Conservation (phyloP, 2,888 invertebrate species). For the Phasia obesa region DNA sequence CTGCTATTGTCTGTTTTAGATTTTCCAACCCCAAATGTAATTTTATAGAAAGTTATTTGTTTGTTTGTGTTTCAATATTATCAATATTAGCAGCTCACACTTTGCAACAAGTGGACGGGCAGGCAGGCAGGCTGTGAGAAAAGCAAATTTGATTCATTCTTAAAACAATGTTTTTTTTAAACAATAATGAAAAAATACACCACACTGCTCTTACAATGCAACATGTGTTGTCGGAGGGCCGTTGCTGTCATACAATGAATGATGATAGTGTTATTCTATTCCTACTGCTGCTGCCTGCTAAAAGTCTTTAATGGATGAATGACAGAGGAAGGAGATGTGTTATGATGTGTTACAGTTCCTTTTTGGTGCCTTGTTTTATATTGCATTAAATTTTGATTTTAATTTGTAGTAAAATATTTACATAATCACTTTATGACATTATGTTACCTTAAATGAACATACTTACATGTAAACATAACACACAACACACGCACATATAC, state of each 20-base stretch:
- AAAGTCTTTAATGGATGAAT: constrained; percentile 8
- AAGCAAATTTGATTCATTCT: constrained; percentile 53
- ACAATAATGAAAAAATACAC: constrained; percentile 24
- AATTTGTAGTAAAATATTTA: constrained; percentile 81
- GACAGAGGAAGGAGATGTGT: constrained; percentile 3
- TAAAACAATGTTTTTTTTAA: constrained; percentile 46
- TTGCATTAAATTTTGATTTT: constrained; percentile 79
- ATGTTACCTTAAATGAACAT: constrained; percentile 66
- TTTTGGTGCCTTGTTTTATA: constrained; percentile 41
- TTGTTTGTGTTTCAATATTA: constrained; percentile 43
- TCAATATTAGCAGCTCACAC: constrained; percentile 49
- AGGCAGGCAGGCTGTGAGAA: constrained; percentile 24
- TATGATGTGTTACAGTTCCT: background rate
- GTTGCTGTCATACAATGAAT: constrained; percentile 37
- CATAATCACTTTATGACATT: constrained; percentile 80
- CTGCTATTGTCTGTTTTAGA: constrained; percentile 33
- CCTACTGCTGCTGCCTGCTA: too few relatives aligned
- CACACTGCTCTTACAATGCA: constrained; percentile 30
- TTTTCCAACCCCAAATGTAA: constrained; percentile 41
- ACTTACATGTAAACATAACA: constrained; percentile 19
- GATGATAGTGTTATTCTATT: constrained; percentile 23
- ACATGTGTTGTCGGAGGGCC: constrained; percentile 60
- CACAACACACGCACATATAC: background rate
- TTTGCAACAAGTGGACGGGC: constrained; percentile 18
- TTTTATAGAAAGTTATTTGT: constrained; percentile 27